Conservation (phyloP, 2,797 vertebrate genomes). For the Serranus cabrilla region DNA sequence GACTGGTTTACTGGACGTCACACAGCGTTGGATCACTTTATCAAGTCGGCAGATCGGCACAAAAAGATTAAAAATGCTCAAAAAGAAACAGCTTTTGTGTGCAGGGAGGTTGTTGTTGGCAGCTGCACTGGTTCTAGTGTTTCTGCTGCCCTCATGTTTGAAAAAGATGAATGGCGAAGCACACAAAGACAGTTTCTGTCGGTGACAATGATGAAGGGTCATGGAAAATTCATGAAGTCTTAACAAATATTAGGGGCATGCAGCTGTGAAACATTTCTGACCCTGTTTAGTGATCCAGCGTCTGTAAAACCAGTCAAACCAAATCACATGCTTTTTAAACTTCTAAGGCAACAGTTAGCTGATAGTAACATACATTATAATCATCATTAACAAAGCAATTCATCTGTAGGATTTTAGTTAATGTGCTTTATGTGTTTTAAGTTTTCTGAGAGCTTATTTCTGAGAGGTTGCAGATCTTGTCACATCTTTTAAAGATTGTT, state of each 20-base stretch:
- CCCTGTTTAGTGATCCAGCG: background rate
- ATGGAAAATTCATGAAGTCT: slow-evolving; percentile 9
- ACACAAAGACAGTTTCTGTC: slow-evolving; percentile 38
- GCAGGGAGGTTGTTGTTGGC: slow-evolving; percentile 19
- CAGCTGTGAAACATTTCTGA: background rate
- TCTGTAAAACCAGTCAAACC: background rate
- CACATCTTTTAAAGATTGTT: background rate
- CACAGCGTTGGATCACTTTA: background rate
- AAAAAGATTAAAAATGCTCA: slow-evolving; percentile 44
- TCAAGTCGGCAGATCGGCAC: slow-evolving; percentile 19
- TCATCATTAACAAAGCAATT: background rate
- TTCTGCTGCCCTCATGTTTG: slow-evolving; percentile 41
- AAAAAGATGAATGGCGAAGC: slow-evolving; percentile 42
- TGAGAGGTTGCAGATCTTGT: background rate
- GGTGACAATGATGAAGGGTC: slow-evolving; percentile 8
- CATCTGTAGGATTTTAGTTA: background rate
- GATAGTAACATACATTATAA: background rate
- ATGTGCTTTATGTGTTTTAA: too few relatives aligned
- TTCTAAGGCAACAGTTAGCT: background rate
- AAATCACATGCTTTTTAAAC: background rate
- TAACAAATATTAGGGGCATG: background rate
- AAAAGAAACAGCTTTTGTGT: slow-evolving; percentile 34
- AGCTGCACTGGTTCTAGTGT: slow-evolving; percentile 31
- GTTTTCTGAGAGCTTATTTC: background rate
- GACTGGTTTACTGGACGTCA: slow-evolving; percentile 18